These are phyloP conservation scores for Pimephales promelas DNA, from an alignment of 2,113 vertebrate species.

Conservation along the genomic window DNA sequence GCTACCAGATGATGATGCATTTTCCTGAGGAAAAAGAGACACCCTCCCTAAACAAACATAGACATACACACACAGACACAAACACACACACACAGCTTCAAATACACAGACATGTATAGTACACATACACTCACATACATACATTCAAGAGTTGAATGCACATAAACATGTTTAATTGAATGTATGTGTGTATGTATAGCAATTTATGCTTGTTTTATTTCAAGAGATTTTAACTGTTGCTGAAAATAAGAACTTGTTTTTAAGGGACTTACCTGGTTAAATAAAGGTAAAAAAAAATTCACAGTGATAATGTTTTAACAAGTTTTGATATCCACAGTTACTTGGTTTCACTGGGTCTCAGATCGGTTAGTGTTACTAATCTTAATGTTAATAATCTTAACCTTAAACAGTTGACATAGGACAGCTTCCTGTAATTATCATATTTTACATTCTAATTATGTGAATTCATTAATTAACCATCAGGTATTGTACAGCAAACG, in stretches of 20 bases:
- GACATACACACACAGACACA: slow-evolving; percentile 57
- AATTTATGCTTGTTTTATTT: no score
- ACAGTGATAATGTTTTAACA: not conserved
- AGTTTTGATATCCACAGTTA: not conserved
- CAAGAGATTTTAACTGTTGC: no score
- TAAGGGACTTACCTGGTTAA: no score
- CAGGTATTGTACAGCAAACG: not conserved
- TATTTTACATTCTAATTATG: not conserved
- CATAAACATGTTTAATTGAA: not conserved
- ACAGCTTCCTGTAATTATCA: not conserved
- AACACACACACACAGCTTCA: not conserved
- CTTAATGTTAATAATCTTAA: not conserved
- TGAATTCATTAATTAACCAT: not conserved
- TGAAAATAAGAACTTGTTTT: no score
- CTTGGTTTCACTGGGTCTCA: no score
- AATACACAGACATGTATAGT: not conserved
- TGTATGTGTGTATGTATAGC: no score
- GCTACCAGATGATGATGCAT: slow-evolving; percentile 78
- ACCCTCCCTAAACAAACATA: slow-evolving; percentile 56
- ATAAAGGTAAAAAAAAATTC: not conserved
- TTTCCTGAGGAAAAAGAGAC: slow-evolving; percentile 80
- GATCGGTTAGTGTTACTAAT: no score
- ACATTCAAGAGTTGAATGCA: not conserved
- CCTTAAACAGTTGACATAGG: not conserved
- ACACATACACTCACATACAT: not conserved